A percentile compares a stretch with the other conserved stretches of the same genome.
Conservation (phyloP, 2,888 invertebrate species). For the Vanessa cardui region DNA sequence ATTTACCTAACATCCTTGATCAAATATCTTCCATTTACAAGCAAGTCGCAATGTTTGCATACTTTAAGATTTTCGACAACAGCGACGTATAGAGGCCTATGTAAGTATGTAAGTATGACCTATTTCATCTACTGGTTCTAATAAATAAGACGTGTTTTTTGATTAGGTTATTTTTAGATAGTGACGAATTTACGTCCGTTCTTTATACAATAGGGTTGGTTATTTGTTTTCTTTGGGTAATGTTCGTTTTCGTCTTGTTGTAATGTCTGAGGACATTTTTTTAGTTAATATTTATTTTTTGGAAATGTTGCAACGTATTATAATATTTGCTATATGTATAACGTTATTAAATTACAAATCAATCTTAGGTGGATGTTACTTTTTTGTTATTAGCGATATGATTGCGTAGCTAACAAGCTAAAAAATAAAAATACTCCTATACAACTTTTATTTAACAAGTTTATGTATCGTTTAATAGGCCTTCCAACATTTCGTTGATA, state of each 20-base stretch:
- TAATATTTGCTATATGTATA: not conserved
- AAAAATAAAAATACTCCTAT: too few relatives aligned
- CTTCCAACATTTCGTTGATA: too few relatives aligned
- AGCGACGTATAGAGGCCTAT: constrained; percentile 54
- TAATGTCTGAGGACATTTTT: not conserved
- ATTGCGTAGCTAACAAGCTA: too few relatives aligned
- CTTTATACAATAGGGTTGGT: not conserved
- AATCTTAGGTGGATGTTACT: too few relatives aligned
- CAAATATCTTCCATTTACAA: constrained; percentile 11
- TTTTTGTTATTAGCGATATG: too few relatives aligned
- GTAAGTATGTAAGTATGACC: constrained; percentile 53
- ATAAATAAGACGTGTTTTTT: not conserved
- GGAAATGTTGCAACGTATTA: too few relatives aligned
- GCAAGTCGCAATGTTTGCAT: constrained; percentile 39
- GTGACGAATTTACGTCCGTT: not conserved
- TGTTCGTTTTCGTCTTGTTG: not conserved
- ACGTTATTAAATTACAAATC: too few relatives aligned
- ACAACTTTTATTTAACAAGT: too few relatives aligned
- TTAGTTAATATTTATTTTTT: too few relatives aligned
- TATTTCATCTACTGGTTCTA: not conserved
- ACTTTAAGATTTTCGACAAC: constrained; percentile 56
- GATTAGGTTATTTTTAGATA: not conserved
- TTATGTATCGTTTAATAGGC: too few relatives aligned
- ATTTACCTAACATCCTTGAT: constrained; percentile 30
- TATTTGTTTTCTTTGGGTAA: not conserved